Percentiles rank a stretch among this genome's conserved stretches.
Conservation (phyloP, 2,113 vertebrate genomes). For the Urocynchramus pylzowi region DNA sequence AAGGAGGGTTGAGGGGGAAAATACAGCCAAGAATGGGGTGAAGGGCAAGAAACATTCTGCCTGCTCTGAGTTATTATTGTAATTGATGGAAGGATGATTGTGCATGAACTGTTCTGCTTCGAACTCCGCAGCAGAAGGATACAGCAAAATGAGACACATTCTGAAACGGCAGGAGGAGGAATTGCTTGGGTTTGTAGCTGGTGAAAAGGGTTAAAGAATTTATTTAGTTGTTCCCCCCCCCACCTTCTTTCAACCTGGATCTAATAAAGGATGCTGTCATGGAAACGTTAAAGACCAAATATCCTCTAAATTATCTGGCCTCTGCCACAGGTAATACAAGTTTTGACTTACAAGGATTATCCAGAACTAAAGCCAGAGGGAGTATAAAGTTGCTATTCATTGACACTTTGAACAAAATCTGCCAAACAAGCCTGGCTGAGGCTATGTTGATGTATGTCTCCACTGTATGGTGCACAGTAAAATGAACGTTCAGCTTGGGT, state of each 20-base stretch:
- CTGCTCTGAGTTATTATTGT: neutral
- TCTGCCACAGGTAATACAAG: conserved; percentile 39
- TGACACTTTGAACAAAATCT: conserved; percentile 35
- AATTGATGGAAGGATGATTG: neutral
- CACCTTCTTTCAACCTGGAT: neutral
- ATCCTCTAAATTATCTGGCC: conserved; percentile 10
- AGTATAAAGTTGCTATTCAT: conserved; percentile 51
- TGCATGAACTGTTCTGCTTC: neutral
- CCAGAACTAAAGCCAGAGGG: conserved; percentile 6
- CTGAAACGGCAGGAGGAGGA: neutral
- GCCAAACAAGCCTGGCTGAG: conserved; percentile 21
- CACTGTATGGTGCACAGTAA: neutral
- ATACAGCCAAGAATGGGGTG: neutral
- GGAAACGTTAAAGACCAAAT: conserved; percentile 41
- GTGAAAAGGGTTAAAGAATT: neutral
- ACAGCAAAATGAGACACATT: neutral
- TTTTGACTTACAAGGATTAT: conserved; percentile 32
- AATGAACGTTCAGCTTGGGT: neutral
- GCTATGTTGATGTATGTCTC: conserved; percentile 5
- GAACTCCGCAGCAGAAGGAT: neutral
- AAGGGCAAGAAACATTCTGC: neutral
- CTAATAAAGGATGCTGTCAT: conserved; percentile 54
- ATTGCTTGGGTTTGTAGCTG: neutral
- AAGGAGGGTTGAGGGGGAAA: neutral
- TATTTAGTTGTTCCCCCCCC: neutral